Evolutionary conservation across 2,113 vertebrate species (phyloP).

Genomic region (Campylorhamphus procurvoides): DNA sequence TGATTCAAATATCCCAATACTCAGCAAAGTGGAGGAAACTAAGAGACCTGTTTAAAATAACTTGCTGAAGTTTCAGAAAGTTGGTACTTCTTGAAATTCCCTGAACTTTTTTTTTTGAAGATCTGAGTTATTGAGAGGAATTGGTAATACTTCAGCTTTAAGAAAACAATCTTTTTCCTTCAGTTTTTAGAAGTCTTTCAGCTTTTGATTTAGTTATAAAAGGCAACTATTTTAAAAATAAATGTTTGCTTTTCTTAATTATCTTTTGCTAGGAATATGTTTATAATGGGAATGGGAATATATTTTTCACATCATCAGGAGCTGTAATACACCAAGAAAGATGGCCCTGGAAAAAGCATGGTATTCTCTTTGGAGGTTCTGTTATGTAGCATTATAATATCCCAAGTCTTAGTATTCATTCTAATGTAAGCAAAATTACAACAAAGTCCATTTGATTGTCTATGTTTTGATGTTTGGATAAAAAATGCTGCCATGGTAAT

Average conservation of each 20-base stretch:
- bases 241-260: not conserved
- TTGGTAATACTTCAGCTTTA: not conserved
- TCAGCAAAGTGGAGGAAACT: slow-evolving; percentile 35
- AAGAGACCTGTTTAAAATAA: slow-evolving; percentile 31
- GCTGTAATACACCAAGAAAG: not conserved
- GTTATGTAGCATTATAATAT: not conserved
- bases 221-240: not conserved
- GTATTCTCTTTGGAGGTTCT: not conserved
- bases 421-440: not conserved
- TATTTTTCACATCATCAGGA: not conserved
- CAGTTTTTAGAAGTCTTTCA: not conserved
- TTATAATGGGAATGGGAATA: not conserved
- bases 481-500: not conserved
- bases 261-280: not conserved
- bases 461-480: not conserved
- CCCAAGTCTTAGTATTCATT: not conserved
- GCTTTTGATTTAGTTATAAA: not conserved
- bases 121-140: not conserved
- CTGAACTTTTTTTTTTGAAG: not conserved
- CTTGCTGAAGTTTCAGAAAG: slow-evolving; percentile 41
- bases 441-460: not conserved
- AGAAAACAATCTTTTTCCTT: not conserved
- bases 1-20: slow-evolving; percentile 47
- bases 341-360: not conserved
- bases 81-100: not conserved